Evolutionary conservation across 2,888 invertebrate species (phyloP).

Genomic region (Lymantria dispar): DNA sequence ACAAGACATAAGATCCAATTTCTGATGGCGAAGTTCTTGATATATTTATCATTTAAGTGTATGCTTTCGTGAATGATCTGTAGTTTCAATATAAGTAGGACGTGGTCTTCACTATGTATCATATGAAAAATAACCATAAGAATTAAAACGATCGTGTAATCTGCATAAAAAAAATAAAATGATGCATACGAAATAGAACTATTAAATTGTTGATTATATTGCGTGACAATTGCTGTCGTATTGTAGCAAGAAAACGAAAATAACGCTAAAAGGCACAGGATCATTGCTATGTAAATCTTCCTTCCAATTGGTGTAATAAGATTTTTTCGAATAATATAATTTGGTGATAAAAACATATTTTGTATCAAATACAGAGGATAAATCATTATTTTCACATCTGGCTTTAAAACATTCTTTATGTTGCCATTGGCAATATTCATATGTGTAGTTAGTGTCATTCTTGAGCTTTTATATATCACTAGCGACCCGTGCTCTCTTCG

Average conservation of each 20-base stretch:
- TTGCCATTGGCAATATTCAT: neutral
- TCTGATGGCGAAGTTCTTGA: neutral
- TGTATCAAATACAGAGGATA: neutral
- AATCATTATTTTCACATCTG: neutral
- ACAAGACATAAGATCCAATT: neutral
- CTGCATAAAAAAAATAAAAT: neutral
- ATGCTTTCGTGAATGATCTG: neutral
- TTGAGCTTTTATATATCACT: too few species aligned
- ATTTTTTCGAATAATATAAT: neutral
- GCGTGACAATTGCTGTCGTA: neutral
- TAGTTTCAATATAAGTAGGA: neutral
- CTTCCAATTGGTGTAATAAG: neutral
- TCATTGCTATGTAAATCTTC: neutral
- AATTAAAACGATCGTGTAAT: neutral
- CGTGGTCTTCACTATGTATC: neutral
- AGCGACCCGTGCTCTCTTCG: too few species aligned
- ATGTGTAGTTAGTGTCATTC: neutral
- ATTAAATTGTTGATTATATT: neutral
- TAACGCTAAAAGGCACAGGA: neutral
- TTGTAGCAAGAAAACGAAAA: neutral
- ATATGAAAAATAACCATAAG: neutral
- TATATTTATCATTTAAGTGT: neutral
- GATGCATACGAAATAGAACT: neutral
- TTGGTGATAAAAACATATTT: neutral
- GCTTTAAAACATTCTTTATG: neutral